phyloP scores from a whole-genome alignment of 2,113 vertebrate species.

The Aegithalos caudatus region DNA sequence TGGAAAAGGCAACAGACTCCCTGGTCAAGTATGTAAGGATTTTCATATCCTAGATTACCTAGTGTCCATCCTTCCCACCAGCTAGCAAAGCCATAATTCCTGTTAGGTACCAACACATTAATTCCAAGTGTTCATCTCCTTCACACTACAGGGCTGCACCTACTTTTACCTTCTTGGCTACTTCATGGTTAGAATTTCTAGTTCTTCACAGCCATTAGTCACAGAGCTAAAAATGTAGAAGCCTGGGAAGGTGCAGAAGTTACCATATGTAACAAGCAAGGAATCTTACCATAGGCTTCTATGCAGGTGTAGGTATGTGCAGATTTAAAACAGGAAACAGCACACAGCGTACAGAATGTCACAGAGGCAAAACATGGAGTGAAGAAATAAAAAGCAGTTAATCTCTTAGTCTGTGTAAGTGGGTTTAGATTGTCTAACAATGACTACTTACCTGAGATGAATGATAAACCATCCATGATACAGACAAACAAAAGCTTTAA shows the following conservation, averaged over 20 bases:
- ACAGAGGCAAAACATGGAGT: constrained; percentile 64
- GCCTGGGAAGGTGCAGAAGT: constrained; percentile 7
- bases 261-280: constrained; percentile 16
- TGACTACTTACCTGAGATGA: constrained; percentile 3
- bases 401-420: constrained; percentile 4
- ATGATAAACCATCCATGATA: neutral
- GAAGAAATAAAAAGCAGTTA: constrained; percentile 63
- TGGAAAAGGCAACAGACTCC: neutral
- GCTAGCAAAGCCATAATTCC: neutral
- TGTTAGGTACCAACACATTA: neutral
- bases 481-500: neutral
- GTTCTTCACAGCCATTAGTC: neutral
- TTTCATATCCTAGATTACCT: neutral
- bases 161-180: constrained; percentile 7
- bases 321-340: constrained; percentile 54
- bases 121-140: neutral
- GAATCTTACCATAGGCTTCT: constrained; percentile 55
- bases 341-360: constrained; percentile 57
- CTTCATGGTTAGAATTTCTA: constrained; percentile 3
- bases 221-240: neutral
- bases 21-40: neutral
- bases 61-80: neutral
- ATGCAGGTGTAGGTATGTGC: constrained; percentile 42
- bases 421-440: constrained; percentile 30
- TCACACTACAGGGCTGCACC: neutral